These are phyloP conservation scores for Chaetops frenatus DNA, from an alignment of 2,113 vertebrate species.

Conservation along the genomic window DNA sequence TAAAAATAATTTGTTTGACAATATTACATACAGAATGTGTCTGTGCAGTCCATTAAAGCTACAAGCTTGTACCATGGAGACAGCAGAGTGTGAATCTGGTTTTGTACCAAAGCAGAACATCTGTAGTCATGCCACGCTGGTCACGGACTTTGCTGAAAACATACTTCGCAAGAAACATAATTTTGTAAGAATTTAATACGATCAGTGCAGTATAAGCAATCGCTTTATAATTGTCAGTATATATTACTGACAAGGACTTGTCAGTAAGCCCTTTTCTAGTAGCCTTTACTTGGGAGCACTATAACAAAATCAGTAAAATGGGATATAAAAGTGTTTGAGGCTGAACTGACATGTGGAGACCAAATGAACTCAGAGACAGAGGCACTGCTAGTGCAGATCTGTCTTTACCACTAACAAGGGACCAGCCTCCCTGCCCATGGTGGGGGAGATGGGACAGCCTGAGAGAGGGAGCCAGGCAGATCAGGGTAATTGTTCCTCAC, in stretches of 20 bases:
- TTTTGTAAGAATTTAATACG: background rate
- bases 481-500: background rate
- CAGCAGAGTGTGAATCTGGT: background rate
- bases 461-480: background rate
- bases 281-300: background rate
- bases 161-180: background rate
- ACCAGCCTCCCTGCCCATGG: fast-evolving
- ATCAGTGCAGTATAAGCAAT: background rate
- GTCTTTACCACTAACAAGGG: fast-evolving
- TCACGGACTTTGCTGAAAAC: background rate
- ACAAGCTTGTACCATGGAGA: background rate
- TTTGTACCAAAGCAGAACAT: background rate
- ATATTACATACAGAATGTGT: no score
- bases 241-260: no score
- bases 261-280: background rate
- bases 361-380: background rate
- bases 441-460: background rate
- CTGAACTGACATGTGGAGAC: background rate
- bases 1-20: background rate
- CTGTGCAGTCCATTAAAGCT: background rate
- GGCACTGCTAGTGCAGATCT: background rate
- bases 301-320: fast-evolving
- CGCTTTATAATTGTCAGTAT: background rate
- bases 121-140: fast-evolving
- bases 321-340: background rate